Conservation (phyloP, 2,797 vertebrate genomes). For the Lagocephalus sceleratus region DNA sequence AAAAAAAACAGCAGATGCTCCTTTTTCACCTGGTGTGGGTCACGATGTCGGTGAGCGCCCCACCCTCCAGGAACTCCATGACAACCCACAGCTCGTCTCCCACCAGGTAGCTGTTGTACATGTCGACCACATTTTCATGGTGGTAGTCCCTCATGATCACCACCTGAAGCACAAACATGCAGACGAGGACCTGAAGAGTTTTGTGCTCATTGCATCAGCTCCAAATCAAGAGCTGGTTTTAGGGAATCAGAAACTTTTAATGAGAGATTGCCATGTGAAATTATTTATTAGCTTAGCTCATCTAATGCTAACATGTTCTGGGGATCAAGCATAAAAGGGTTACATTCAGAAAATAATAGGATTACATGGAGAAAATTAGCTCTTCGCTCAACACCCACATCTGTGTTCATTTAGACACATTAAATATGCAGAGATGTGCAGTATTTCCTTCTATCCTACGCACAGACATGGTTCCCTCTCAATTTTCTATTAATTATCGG, state of each 20-base stretch:
- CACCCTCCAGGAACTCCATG: constrained; percentile 97
- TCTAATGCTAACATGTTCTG: constrained; percentile 44
- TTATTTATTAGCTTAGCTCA: constrained; percentile 32
- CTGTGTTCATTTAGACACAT: constrained; percentile 6
- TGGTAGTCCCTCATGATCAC: constrained; percentile 98
- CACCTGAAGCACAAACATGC: constrained; percentile 73
- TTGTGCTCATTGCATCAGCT: too few species aligned
- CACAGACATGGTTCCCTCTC: neutral
- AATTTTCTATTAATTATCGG: constrained; percentile 3
- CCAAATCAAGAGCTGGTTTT: neutral
- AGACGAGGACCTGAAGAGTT: neutral
- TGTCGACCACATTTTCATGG: constrained; percentile 96
- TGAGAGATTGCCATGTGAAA: constrained; percentile 2
- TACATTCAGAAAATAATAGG: constrained; percentile 61
- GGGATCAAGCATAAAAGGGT: constrained; percentile 60
- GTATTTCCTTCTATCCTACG: neutral
- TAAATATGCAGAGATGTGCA: constrained; percentile 10
- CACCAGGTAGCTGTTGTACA: constrained; percentile 98
- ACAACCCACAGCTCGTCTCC: constrained; percentile 97
- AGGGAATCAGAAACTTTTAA: neutral
- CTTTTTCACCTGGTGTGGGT: constrained; percentile 87
- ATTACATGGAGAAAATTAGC: constrained; percentile 65
- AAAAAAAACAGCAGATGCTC: neutral
- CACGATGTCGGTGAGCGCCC: constrained; percentile 92
- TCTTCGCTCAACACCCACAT: constrained; percentile 47